Base-by-base conservation (phyloP, 2,888 invertebrate genomes). In the Dyspetes luteomarginatus region DNA sequence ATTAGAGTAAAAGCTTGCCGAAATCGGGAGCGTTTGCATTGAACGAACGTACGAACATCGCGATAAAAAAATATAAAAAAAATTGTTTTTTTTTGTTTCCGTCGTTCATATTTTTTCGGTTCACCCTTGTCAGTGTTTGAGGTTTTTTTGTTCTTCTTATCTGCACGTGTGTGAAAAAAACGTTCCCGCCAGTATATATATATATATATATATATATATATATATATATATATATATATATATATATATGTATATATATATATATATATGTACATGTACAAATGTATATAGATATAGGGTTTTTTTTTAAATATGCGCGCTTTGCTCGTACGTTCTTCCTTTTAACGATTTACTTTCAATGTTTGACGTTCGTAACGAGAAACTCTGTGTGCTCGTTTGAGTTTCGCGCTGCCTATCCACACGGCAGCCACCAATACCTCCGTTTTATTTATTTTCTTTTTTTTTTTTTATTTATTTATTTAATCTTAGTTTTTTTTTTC, bases 31-130 rank as follows among this genome's bases (percentile, higher is more conserved):
- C 87, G 83, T 86, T 84, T 86, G 73, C 82, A 86, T 86, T 82
- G 86, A 85, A 85, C 83, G 85, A 88, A 86, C 86, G 84, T 85
- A 84, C 86, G 86, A 85, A 87, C 86, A 80, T 86, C 86, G 87
- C 78, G 83, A 83, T 84, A 41, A n/a, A n/a, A n/a, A n/a, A n/a
- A n/a, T n/a, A n/a, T n/a, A n/a, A n/a, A n/a, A n/a, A n/a, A n/a
- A n/a, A 48, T 28, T 68, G 50, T 36, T 71, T 64, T 17, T 64
- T 22, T 50, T 36, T 26, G 9, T 56, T 56, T 72, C 19, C 19
- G 5, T 28, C 19, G 5, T 3, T 36, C 9, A 19, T 22, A 17
- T 36, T 36, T 50, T 36, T 48, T 36, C 4, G 30, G 4, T 45
- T 28, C 19, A 7, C 50, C 7, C 17, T 30, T 36, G 7, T 30